Evolutionary conservation across 2,888 invertebrate species (phyloP).

Genomic region (Ferdinandea cuprea): DNA sequence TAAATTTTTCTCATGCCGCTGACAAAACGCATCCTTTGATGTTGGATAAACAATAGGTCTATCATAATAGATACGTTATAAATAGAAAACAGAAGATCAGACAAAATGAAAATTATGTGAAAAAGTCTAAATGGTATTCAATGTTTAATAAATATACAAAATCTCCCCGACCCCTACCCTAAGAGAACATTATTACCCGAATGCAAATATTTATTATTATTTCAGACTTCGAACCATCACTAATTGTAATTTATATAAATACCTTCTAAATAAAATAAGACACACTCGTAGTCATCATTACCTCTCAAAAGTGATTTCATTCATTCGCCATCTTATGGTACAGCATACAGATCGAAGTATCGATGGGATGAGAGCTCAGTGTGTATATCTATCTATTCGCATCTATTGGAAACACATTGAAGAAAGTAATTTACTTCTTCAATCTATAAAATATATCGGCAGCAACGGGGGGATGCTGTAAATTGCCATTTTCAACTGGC

Average conservation of each 20-base stretch:
- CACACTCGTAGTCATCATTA: neutral
- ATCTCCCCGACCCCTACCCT: too few relatives aligned
- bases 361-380: too few relatives aligned
- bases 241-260: neutral
- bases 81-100: too few relatives aligned
- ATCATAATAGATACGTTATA: too few relatives aligned
- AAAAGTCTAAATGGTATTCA: too few relatives aligned
- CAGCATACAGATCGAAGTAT: neutral
- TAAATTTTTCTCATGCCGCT: too few relatives aligned
- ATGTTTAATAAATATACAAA: too few relatives aligned
- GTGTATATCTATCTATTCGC: neutral
- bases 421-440: constrained; percentile 21
- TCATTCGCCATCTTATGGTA: neutral
- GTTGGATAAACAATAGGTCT: too few relatives aligned
- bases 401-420: constrained; percentile 1
- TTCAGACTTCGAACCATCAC: neutral
- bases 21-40: too few relatives aligned
- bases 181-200: too few relatives aligned
- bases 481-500: constrained; percentile 37
- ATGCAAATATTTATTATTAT: neutral
- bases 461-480: constrained; percentile 35
- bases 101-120: too few relatives aligned
- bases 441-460: constrained; percentile 30
- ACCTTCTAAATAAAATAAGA: too few relatives aligned
- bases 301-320: neutral